phyloP scores from a whole-genome alignment of 1,140 invertebrate species.

The Uloborus diversus region DNA sequence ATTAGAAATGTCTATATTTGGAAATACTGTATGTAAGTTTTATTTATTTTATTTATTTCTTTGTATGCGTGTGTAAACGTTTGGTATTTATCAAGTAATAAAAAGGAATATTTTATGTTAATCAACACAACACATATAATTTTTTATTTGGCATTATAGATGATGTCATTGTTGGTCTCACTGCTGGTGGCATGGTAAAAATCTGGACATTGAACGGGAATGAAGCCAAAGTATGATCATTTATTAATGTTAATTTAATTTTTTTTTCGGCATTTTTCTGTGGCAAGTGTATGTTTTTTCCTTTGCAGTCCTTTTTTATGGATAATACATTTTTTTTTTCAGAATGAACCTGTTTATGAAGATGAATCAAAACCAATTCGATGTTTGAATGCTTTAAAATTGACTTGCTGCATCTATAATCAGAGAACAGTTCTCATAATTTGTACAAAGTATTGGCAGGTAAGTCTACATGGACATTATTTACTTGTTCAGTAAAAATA shows the following conservation, averaged over 20 bases:
- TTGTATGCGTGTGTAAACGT: background rate
- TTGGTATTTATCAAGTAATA: background rate
- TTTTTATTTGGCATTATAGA: conserved; percentile 71
- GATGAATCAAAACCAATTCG: conserved; percentile 98
- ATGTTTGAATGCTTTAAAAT: conserved; percentile 89
- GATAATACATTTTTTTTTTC: conserved; percentile 35
- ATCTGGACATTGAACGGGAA: conserved; percentile 93
- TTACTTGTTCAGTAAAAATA: too few relatives aligned
- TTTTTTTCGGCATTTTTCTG: background rate
- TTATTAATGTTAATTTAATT: background rate
- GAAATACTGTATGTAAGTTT: background rate
- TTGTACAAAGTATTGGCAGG: conserved; percentile 97
- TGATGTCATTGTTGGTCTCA: conserved; percentile 95
- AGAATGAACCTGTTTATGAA: conserved; percentile 85
- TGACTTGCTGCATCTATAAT: conserved; percentile 95
- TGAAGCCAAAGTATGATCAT: conserved; percentile 77
- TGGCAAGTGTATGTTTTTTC: background rate
- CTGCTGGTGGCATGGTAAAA: conserved; percentile 96
- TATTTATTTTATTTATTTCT: too few relatives aligned
- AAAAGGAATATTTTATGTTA: too few relatives aligned
- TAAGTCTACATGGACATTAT: conserved; percentile 68
- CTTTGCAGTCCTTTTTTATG: background rate
- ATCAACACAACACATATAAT: too few relatives aligned
- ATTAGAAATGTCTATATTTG: conserved; percentile 14
- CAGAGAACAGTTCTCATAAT: conserved; percentile 96